A percentile compares a stretch with the other conserved stretches of the same genome.
phyloP scores from a whole-genome alignment of 2,113 vertebrate species.

The Capreolus pygargus region DNA sequence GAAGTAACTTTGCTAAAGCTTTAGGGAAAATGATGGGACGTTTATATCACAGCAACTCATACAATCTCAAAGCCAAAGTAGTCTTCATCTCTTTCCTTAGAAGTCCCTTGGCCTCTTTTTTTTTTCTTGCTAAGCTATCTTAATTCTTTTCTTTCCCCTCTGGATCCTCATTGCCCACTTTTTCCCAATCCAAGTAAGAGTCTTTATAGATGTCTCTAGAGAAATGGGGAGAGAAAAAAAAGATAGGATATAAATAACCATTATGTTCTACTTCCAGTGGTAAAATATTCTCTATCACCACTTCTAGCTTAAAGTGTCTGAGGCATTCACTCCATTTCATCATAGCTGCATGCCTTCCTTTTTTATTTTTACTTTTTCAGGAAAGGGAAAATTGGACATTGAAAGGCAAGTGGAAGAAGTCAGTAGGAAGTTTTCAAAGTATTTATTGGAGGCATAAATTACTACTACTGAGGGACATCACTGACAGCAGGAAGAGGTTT shows the following conservation, averaged over 20 bases:
- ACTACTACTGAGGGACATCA: background rate
- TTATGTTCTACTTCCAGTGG: slow-evolving; percentile 40
- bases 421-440: background rate
- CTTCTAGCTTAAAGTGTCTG: background rate
- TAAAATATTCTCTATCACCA: background rate
- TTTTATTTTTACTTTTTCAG: background rate
- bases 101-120: background rate
- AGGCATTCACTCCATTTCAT: background rate
- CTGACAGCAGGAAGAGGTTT: background rate
- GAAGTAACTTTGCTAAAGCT: background rate
- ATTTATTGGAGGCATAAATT: background rate
- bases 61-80: background rate
- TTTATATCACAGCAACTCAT: background rate
- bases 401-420: background rate
- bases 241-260: slow-evolving; percentile 49
- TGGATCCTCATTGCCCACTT: background rate
- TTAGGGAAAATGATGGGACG: background rate
- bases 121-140: background rate
- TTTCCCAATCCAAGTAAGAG: slow-evolving; percentile 32
- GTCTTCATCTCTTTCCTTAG: background rate
- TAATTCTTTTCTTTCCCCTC: background rate
- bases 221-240: background rate
- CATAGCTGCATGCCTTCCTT: background rate
- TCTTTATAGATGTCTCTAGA: slow-evolving; percentile 33
- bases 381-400: background rate